A percentile compares a stretch with the other conserved stretches of the same genome.
These are phyloP conservation scores for Myotis vivesi DNA, from an alignment of 2,797 vertebrate species.

Conservation along the genomic window DNA sequence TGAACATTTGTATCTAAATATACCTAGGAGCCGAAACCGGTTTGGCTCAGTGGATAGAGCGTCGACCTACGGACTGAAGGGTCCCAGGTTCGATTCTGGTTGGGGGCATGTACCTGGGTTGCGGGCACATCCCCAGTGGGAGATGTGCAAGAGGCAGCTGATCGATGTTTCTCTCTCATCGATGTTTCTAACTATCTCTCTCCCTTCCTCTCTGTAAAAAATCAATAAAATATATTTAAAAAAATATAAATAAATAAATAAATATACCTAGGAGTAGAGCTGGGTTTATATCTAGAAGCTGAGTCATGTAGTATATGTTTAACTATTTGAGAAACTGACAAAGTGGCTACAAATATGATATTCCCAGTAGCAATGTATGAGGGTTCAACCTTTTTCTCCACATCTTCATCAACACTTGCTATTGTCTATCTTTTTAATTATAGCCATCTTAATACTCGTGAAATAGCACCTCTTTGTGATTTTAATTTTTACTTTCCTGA, in stretches of 20 bases:
- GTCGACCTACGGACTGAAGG: too few species aligned
- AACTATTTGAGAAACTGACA: not conserved
- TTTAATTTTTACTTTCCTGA: too few species aligned
- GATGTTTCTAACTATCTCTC: too few species aligned
- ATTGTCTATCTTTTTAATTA: not conserved
- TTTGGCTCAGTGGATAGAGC: too few species aligned
- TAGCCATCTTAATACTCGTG: not conserved
- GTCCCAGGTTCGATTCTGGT: too few species aligned
- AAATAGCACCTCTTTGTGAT: not conserved
- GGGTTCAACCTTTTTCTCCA: not conserved
- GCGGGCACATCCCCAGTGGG: too few species aligned
- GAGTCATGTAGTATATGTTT: not conserved
- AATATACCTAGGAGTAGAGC: not conserved
- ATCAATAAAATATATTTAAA: too few species aligned
- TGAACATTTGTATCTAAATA: not conserved
- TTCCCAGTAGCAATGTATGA: not conserved
- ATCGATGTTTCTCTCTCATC: too few species aligned
- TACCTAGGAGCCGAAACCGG: not conserved
- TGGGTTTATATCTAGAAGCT: not conserved
- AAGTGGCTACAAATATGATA: not conserved
- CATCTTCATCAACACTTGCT: not conserved
- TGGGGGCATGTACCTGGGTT: too few species aligned
- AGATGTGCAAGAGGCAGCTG: too few species aligned
- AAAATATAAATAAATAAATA: too few species aligned
- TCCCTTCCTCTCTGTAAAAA: too few species aligned